phyloP scores from a whole-genome alignment of 2,888 invertebrate genomes.

The Scelioninae gen. 2 region DNA sequence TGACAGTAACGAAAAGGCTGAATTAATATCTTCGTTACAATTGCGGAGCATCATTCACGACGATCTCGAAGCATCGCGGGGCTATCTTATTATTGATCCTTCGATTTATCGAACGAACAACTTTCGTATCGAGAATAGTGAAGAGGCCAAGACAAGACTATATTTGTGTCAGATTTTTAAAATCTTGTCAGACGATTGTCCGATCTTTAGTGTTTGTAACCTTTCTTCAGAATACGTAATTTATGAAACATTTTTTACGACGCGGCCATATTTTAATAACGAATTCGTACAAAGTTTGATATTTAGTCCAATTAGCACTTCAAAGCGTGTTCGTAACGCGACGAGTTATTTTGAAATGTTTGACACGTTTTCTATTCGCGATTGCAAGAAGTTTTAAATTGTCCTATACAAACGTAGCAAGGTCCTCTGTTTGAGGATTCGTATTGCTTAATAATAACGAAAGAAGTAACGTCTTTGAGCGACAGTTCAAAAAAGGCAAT shows the following conservation, averaged over 20 bases:
- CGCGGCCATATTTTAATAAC: conserved; percentile 42
- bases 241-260: conserved; percentile 24
- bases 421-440: no score
- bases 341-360: conserved; percentile 13
- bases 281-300: conserved; percentile 22
- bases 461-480: background rate
- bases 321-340: background rate
- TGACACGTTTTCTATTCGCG: conserved; percentile 13
- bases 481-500: background rate
- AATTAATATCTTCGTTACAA: conserved; percentile 21
- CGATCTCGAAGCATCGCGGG: conserved; percentile 48
- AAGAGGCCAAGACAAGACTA: conserved; percentile 36
- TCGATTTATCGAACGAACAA: conserved; percentile 6
- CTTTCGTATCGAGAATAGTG: conserved; percentile 23
- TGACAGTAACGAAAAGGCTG: conserved; percentile 36
- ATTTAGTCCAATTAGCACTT: conserved; percentile 23
- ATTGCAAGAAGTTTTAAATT: conserved; percentile 3
- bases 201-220: conserved; percentile 9
- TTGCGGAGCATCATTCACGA: conserved; percentile 37
- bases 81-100: conserved; percentile 20
- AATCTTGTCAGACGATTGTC: background rate
- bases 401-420: background rate
- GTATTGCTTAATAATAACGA: no score
- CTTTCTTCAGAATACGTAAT: conserved; percentile 12
- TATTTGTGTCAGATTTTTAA: conserved; percentile 32